Percentiles rank a stretch among this genome's conserved stretches.
Evolutionary conservation across 2,797 vertebrate genomes (phyloP).

Genomic region (Gorsachius magnificus): DNA sequence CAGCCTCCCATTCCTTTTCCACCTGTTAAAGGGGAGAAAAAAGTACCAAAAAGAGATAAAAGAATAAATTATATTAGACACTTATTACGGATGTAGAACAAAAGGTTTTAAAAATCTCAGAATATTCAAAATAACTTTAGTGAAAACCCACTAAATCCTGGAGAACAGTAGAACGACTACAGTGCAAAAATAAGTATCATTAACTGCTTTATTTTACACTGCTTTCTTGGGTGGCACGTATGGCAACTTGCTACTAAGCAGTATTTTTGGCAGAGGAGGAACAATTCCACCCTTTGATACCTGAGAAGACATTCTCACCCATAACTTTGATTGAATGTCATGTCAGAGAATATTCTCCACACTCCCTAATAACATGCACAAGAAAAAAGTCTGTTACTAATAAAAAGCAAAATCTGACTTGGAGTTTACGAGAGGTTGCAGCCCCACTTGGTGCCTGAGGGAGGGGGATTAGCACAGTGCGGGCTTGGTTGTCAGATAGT

Average conservation of each 20-base stretch:
- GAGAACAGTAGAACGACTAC: background rate
- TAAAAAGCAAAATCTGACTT: background rate
- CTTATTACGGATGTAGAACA: background rate
- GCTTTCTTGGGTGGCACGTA: background rate
- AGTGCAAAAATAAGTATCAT: background rate
- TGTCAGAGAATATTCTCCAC: background rate
- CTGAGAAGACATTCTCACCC: background rate
- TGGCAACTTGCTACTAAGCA: background rate
- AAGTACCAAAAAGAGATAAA: background rate
- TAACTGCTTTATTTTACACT: background rate
- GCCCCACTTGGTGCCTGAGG: background rate
- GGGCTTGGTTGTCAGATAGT: background rate
- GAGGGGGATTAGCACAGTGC: background rate
- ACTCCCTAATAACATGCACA: background rate
- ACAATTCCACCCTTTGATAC: background rate
- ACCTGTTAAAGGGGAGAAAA: conserved; percentile 63
- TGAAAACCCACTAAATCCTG: background rate
- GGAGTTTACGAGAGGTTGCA: background rate
- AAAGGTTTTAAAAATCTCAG: background rate
- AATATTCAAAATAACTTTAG: background rate
- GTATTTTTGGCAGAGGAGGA: background rate
- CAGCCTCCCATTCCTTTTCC: conserved; percentile 89
- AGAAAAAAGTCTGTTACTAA: background rate
- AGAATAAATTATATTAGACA: background rate
- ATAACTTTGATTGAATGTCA: background rate